These are phyloP conservation scores for Dioctria linearis DNA, from an alignment of 2,888 invertebrate genomes.

Conservation along the genomic window DNA sequence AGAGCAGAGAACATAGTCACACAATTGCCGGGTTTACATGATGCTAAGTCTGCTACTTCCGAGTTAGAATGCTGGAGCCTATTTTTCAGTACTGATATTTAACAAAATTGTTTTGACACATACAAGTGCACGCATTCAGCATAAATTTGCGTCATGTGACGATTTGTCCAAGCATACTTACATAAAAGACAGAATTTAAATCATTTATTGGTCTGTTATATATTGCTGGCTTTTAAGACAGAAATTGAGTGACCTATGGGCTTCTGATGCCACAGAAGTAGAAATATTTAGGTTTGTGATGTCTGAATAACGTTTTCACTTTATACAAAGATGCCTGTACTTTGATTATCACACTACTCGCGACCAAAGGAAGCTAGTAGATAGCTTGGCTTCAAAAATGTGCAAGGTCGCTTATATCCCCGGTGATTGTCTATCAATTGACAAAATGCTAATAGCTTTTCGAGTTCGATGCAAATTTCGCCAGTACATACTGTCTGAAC, in stretches of 20 bases:
- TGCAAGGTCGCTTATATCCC: no score
- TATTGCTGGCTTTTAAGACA: slow-evolving; percentile 21
- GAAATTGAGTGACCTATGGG: slow-evolving; percentile 14
- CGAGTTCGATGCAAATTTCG: no score
- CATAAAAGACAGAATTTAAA: slow-evolving; percentile 18
- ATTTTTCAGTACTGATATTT: no score
- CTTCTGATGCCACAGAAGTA: slow-evolving; percentile 20
- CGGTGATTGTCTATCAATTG: no score
- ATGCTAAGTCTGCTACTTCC: background rate
- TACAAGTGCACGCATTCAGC: no score
- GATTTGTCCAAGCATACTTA: no score
- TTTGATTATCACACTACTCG: slow-evolving; percentile 19
- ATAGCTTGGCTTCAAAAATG: no score
- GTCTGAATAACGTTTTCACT: slow-evolving; percentile 16
- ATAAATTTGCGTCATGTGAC: no score
- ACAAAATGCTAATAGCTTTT: no score
- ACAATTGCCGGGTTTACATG: slow-evolving; percentile 8
- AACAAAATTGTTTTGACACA: no score
- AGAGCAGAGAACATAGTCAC: slow-evolving; percentile 33
- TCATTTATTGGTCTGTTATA: slow-evolving; percentile 35
- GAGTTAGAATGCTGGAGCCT: slow-evolving; percentile 7
- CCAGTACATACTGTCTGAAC: no score
- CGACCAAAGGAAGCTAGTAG: no score
- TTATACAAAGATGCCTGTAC: background rate
- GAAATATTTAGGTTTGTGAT: slow-evolving; percentile 37